Percentiles rank a stretch among this genome's conserved stretches.
Conservation (phyloP, 2,797 vertebrate genomes). For the Vultur gryphus region DNA sequence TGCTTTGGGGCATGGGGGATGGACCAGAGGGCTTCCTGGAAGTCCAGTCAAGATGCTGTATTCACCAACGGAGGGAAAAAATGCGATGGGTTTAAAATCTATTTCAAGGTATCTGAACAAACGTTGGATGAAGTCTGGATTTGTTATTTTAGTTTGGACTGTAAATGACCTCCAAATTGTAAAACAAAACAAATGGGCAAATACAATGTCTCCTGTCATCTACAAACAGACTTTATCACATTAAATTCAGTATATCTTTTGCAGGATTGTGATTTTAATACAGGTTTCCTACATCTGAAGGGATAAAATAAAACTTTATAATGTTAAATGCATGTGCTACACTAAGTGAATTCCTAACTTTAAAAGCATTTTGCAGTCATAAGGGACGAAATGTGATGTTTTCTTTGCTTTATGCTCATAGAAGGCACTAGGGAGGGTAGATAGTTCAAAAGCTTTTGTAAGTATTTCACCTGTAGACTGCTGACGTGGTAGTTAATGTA, state of each 20-base stretch:
- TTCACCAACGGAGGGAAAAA: not conserved
- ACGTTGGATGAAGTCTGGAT: not conserved
- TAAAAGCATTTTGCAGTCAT: not conserved
- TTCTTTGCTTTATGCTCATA: not conserved
- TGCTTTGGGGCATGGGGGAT: not conserved
- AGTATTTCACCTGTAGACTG: not conserved
- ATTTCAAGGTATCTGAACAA: not conserved
- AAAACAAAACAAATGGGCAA: not conserved
- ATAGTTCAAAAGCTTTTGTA: not conserved
- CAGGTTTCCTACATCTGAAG: not conserved
- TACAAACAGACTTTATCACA: not conserved
- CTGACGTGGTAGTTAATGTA: not conserved
- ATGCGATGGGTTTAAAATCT: not conserved
- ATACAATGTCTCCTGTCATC: not conserved
- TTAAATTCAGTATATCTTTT: not conserved
- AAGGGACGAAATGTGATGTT: not conserved
- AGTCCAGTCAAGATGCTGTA: not conserved
- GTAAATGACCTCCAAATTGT: not conserved
- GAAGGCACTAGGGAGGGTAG: not conserved
- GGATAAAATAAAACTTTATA: not conserved
- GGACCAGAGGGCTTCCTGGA: not conserved
- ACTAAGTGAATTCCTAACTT: not conserved
- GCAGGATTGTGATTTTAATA: not conserved
- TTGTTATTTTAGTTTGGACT: not conserved
- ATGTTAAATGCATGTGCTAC: not conserved